Base-by-base conservation (phyloP, 1,140 invertebrate genomes). In the Brachionus calyciflorus region DNA sequence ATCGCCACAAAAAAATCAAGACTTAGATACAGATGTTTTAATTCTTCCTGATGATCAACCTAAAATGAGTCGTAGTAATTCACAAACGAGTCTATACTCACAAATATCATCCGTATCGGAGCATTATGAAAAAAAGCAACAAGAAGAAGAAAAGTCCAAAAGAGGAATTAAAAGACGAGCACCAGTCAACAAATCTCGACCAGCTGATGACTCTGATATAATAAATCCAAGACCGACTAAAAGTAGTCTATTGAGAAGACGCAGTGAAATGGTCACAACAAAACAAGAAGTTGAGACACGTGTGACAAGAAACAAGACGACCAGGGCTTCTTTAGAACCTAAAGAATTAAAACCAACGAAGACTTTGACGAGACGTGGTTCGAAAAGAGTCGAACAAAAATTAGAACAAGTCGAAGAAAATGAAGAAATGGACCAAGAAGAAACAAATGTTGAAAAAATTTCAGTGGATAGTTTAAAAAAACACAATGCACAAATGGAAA, bases 71-170 rank as follows among this genome's bases (percentile, higher is more conserved):
- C 19, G 60, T 5, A 65, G 37, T 10, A 65, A 24, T 21, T 65
- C 60, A 44, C n/a, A 44, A 41, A 24, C 40, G 26, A 65, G 60
- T 28, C 21, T 65, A 14, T 65, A 24, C 0, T 65, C 60, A 12
- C 60, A 65, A 26, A 65, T 65, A 1, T 44, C 37, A 21, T 65
- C 60, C 1, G 60, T 65, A 21, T 65, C 60, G 6, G 60, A 65
- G 24, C 60, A 65, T 19, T 1, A 7, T 7, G 60, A 65, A 21
- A 24, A 65, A 65, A 65, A 44, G 5, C n/a, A n/a, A n/a, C n/a
- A n/a, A n/a, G n/a, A n/a, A n/a, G n/a, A n/a, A n/a, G n/a, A n/a
- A n/a, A n/a, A n/a, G n/a, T n/a, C n/a, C n/a, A 46, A 46, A 41
- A 37, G 60, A 3, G 60, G 37, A 1, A 17, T 65, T 7, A 65